phyloP scores from a whole-genome alignment of 2,113 vertebrate species.

The Zootoca vivipara region DNA sequence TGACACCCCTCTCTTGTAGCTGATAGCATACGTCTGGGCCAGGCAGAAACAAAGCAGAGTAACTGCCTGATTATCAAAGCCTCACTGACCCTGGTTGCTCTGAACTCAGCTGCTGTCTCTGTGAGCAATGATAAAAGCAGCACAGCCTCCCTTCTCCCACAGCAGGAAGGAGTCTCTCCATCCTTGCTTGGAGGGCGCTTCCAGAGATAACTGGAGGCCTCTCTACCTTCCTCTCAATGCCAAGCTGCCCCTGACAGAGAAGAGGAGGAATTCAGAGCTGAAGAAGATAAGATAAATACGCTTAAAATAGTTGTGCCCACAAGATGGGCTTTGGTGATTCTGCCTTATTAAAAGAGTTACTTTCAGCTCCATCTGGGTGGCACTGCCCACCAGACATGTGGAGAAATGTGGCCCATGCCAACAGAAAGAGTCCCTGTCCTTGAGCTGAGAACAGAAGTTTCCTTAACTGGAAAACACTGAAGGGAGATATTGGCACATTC shows the following conservation, averaged over 20 bases:
- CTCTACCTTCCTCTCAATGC: slow-evolving; percentile 6
- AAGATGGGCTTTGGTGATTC: slow-evolving; percentile 5
- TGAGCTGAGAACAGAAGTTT: not conserved
- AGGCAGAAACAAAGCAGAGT: slow-evolving; percentile 21
- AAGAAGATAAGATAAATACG: slow-evolving; percentile 13
- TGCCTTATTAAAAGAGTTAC: slow-evolving; percentile 18
- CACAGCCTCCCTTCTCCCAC: not conserved
- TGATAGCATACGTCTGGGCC: slow-evolving; percentile 25
- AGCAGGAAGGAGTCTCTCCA: slow-evolving; percentile 27
- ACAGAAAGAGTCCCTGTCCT: not conserved
- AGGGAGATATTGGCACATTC: not conserved
- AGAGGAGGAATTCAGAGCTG: slow-evolving; percentile 6
- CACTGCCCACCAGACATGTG: not conserved
- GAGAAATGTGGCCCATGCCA: not conserved
- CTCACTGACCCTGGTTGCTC: slow-evolving; percentile 7
- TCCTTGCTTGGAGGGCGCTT: slow-evolving; percentile 15
- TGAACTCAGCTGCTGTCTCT: slow-evolving; percentile 29
- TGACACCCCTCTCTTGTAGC: not conserved
- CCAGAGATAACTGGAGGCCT: not conserved
- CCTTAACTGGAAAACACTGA: not conserved
- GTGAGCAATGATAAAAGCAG: not conserved
- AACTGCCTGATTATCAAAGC: slow-evolving; percentile 22
- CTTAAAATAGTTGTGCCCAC: slow-evolving; percentile 14
- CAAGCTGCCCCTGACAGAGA: not conserved
- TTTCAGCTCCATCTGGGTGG: not conserved